Evolutionary conservation across 2,888 invertebrate genomes (phyloP).

Genomic region (Pseudococcus jackbeardsleyi): DNA sequence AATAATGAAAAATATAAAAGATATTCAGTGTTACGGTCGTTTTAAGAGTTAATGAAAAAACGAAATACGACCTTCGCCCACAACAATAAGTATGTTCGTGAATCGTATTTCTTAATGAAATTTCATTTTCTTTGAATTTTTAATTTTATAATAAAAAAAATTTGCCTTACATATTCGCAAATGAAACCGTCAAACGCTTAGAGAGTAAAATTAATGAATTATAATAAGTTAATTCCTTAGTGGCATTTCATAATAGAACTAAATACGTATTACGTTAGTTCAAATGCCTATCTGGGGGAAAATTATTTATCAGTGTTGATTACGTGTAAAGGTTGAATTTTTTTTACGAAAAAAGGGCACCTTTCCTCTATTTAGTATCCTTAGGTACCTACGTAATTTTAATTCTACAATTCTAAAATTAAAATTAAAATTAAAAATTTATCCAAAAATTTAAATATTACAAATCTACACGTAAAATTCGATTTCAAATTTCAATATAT

Average conservation of each 20-base stretch:
- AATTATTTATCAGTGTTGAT: not conserved
- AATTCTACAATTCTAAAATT: too few relatives aligned
- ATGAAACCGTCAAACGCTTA: not conserved
- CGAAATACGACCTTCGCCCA: constrained; percentile 44
- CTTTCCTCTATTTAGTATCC: too few relatives aligned
- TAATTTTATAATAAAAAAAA: constrained; percentile 6
- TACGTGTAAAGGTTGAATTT: not conserved
- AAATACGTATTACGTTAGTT: not conserved
- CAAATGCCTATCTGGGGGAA: not conserved
- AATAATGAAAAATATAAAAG: constrained; percentile 41
- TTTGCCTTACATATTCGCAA: not conserved
- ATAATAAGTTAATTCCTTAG: not conserved
- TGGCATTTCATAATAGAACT: not conserved
- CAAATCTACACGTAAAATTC: not conserved
- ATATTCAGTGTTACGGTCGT: constrained; percentile 41
- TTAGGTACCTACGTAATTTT: too few relatives aligned
- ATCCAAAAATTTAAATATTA: not conserved
- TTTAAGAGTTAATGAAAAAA: constrained; percentile 34
- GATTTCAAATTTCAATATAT: not conserved
- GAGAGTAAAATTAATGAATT: not conserved
- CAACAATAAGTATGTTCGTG: not conserved
- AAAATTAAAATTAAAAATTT: not conserved
- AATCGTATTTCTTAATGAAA: constrained; percentile 21
- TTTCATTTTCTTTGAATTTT: constrained; percentile 31
- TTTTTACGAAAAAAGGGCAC: not conserved